Percentiles rank a stretch among this genome's conserved stretches.
These are phyloP conservation scores for Gracilinanus agilis DNA, from an alignment of 2,113 vertebrate species.

Conservation along the genomic window DNA sequence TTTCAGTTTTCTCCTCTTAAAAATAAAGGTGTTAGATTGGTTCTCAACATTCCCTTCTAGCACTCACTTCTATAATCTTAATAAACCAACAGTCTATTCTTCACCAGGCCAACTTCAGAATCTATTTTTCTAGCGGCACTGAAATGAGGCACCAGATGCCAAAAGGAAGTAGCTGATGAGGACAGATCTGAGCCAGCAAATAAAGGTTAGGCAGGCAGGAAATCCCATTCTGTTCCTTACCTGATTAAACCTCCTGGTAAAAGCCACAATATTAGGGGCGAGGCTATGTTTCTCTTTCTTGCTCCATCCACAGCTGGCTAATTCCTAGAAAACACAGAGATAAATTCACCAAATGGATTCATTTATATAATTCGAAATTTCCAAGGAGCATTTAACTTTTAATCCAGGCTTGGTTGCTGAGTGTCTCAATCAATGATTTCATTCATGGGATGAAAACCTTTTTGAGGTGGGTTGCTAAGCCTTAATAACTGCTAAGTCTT, in stretches of 20 bases:
- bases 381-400: neutral
- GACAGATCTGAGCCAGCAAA: neutral
- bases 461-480: neutral
- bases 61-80: neutral
- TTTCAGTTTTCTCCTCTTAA: neutral
- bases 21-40: neutral
- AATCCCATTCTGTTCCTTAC: constrained; percentile 78
- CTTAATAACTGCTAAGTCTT: neutral
- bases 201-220: neutral
- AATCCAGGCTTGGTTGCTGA: neutral
- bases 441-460: neutral
- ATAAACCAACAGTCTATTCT: neutral
- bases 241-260: constrained; percentile 98
- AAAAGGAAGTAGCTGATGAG: neutral
- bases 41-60: neutral
- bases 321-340: constrained; percentile 88
- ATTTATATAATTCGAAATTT: constrained; percentile 29
- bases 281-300: constrained; percentile 96
- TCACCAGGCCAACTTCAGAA: neutral
- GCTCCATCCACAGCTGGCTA: constrained; percentile 96
- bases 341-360: constrained; percentile 50
- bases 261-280: constrained; percentile 94
- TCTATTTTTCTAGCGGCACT: neutral
- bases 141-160: neutral
- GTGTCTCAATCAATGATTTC: neutral